phyloP scores from a whole-genome alignment of 1,140 invertebrate genomes.

The Drosophila fuyamai region DNA sequence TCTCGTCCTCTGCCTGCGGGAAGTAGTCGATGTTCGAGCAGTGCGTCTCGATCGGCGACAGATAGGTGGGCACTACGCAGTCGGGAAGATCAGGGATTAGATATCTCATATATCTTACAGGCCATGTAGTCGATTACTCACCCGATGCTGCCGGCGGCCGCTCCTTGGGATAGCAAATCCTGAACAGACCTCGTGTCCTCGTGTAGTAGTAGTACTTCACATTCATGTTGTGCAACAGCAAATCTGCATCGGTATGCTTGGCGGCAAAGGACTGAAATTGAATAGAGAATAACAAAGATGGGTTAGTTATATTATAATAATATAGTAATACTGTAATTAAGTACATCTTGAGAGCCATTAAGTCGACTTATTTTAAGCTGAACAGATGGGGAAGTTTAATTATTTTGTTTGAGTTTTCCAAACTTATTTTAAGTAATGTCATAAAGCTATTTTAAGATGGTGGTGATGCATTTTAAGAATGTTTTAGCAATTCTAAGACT shows the following conservation, averaged over 20 bases:
- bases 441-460: too few relatives aligned
- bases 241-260: constrained; percentile 89
- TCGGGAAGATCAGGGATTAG: not conserved
- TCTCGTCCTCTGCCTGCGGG: constrained; percentile 83
- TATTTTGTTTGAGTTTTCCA: too few relatives aligned
- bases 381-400: too few relatives aligned
- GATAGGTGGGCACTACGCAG: constrained; percentile 92
- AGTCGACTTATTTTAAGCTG: too few relatives aligned
- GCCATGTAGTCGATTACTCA: constrained; percentile 84
- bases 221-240: constrained; percentile 91
- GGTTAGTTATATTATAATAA: not conserved
- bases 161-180: constrained; percentile 95
- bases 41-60: constrained; percentile 96
- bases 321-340: not conserved
- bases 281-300: not conserved
- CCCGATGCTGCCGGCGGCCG: constrained; percentile 90
- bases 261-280: constrained; percentile 89
- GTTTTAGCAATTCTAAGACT: too few relatives aligned
- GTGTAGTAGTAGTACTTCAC: constrained; percentile 94
- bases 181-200: constrained; percentile 94
- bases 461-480: too few relatives aligned
- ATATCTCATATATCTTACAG: too few relatives aligned
- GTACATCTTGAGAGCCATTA: not conserved
- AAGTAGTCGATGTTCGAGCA: constrained; percentile 98
- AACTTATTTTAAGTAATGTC: too few relatives aligned